Evolutionary conservation across 2,797 vertebrate genomes (phyloP), one percentile per base, ranked within the genome.

Genomic region (Pyrocephalus nanus): DNA sequence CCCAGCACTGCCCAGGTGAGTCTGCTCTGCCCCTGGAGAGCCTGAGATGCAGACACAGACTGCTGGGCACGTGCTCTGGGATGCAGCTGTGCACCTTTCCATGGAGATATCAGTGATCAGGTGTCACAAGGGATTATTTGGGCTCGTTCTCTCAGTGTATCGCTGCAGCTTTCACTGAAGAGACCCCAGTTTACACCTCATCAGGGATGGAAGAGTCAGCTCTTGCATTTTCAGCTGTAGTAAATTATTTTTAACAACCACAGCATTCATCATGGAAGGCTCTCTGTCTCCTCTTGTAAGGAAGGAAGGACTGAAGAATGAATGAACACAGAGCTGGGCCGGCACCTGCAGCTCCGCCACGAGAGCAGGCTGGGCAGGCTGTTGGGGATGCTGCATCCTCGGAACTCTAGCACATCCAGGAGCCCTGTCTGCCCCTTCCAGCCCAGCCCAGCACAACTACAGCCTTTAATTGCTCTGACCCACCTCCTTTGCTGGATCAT

Each of bases 171-270:
- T 51, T 64, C 32, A 32, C 80, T 67, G 66, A 71, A 88, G 70
- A 65, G 72, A 91, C 85, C 85, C 78, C 75, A 79, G 13, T 91
- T 95, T 91, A 80, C 75, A 83, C 85, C 92, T 84, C 47, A 47
- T 27, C 81, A 65, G 61, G 81, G 78, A 71, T 0, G 11, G 65
- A 90, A 82, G 78, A 82, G 45, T 64, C 70, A 73, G 91, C 42
- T 76, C 72, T 57, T 86, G 89, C 73, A 43, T 77, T 96, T 77
- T 84, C 58, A 86, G 82, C 86, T 27, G 34, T 73, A 94, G 88
- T 81, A 88, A 88, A 94, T 89, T 95, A 88, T 94, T 95, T 95
- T 92, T 93, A 95, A 91, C 93, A 96, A 88, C 82, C 66, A 29
- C 40, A 34, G 58, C 86, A 93, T 95, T 93, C 83, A 95, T 90